Conservation (phyloP, 2,888 invertebrate species). For the Latrodectus hesperus region DNA sequence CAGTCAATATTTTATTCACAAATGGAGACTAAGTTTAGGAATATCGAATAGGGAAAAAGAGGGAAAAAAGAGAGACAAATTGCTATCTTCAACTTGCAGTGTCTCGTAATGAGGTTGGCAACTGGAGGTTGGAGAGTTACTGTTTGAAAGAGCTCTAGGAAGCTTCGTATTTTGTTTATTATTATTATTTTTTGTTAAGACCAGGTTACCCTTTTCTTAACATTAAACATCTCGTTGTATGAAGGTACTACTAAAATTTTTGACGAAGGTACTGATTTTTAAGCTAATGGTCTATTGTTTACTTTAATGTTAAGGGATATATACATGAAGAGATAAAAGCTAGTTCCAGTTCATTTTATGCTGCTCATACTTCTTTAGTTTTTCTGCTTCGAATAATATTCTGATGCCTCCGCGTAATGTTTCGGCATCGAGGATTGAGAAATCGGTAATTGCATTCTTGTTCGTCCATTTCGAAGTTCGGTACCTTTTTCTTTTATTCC, state of each 20-base stretch:
- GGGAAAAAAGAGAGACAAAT: too few relatives aligned
- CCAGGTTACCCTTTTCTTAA: not conserved
- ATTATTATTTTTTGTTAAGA: not conserved
- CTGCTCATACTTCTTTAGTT: too few relatives aligned
- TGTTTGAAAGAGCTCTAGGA: not conserved
- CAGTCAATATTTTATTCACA: conserved; percentile 1
- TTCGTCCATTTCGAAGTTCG: too few relatives aligned
- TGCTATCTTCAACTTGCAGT: not conserved
- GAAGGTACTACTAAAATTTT: conserved; percentile 37
- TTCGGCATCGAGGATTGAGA: too few relatives aligned
- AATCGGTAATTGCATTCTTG: too few relatives aligned
- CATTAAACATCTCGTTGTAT: not conserved
- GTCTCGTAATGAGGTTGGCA: not conserved
- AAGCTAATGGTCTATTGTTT: conserved; percentile 67
- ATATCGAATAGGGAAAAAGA: not conserved
- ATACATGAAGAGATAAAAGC: not conserved
- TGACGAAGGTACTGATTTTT: conserved; percentile 51
- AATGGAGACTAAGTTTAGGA: not conserved
- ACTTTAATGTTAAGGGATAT: conserved; percentile 26
- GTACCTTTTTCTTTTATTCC: too few relatives aligned
- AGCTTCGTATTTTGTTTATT: not conserved
- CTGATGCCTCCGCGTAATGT: too few relatives aligned
- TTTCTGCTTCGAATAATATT: too few relatives aligned
- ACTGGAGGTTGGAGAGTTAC: not conserved
- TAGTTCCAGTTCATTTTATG: too few relatives aligned